A percentile compares a stretch with the other conserved stretches of the same genome.
Evolutionary conservation across 2,113 vertebrate species (phyloP).

Genomic region (Anser cygnoides): DNA sequence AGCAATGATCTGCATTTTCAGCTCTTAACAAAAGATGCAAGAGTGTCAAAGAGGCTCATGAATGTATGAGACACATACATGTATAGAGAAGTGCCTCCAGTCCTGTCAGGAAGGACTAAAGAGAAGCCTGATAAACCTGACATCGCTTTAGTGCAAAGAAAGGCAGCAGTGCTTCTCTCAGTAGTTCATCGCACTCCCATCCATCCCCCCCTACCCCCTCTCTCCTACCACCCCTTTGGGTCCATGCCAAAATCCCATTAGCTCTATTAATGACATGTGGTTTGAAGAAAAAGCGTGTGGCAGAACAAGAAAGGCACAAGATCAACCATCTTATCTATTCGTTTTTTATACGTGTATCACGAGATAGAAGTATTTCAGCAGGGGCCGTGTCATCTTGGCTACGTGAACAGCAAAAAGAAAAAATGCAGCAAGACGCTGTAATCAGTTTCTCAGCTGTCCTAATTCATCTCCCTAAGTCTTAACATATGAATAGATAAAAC

Average conservation of each 20-base stretch:
- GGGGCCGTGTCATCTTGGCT: neutral
- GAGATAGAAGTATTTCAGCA: slow-evolving; percentile 12
- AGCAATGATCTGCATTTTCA: slow-evolving; percentile 78
- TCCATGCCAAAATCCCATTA: slow-evolving; percentile 74
- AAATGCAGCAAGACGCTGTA: neutral
- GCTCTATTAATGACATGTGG: slow-evolving; percentile 71
- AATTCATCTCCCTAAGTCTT: slow-evolving; percentile 38
- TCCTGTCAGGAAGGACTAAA: slow-evolving; percentile 70
- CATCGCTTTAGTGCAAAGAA: slow-evolving; percentile 52
- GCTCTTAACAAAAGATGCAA: slow-evolving; percentile 84
- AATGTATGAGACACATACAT: slow-evolving; percentile 82
- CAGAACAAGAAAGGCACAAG: slow-evolving; percentile 70
- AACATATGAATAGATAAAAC: slow-evolving; percentile 59
- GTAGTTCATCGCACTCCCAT: slow-evolving; percentile 29
- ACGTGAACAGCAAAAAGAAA: neutral
- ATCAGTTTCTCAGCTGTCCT: slow-evolving; percentile 48
- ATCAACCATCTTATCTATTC: slow-evolving; percentile 44
- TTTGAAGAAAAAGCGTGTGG: slow-evolving; percentile 62
- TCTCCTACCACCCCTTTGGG: slow-evolving; percentile 22
- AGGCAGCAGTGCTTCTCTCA: neutral
- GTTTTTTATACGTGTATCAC: slow-evolving; percentile 57
- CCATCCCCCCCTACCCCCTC: neutral
- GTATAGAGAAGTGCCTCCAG: slow-evolving; percentile 73
- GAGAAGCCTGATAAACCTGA: slow-evolving; percentile 58
- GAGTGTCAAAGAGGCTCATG: slow-evolving; percentile 82